A percentile compares a stretch with the other conserved stretches of the same genome.
Evolutionary conservation across 2,113 vertebrate species (phyloP).

Genomic region (Pardalotus punctatus): DNA sequence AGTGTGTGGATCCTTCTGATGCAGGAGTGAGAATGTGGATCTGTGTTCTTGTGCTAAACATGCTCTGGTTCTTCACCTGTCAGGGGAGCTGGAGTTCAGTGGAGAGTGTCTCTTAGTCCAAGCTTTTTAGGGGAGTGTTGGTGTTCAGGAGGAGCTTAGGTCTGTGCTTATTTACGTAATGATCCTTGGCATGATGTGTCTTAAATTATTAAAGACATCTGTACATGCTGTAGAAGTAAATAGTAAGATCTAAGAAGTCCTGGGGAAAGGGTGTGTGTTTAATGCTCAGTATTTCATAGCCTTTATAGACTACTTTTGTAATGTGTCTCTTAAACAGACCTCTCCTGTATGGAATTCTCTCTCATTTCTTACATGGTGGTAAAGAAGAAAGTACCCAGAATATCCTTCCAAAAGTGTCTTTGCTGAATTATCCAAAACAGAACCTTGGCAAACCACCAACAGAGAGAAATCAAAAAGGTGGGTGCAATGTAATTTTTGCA

Average conservation of each 20-base stretch:
- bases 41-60: not conserved
- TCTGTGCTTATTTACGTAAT: not conserved
- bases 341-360: conserved; percentile 89
- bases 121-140: not conserved
- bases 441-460: not conserved
- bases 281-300: not conserved
- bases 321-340: conserved; percentile 77
- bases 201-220: not conserved
- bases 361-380: conserved; percentile 79
- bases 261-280: not conserved
- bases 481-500: not conserved
- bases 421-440: conserved; percentile 44
- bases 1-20: not conserved
- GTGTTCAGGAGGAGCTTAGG: not conserved
- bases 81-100: not conserved
- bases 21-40: not conserved
- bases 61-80: accelerated
- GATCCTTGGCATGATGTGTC: not conserved
- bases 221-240: not conserved
- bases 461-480: conserved; percentile 61
- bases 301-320: not conserved
- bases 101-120: not conserved
- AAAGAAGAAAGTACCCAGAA: conserved; percentile 66
- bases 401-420: conserved; percentile 62
- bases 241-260: not conserved